phyloP scores from a whole-genome alignment of 2,888 invertebrate genomes.

The Tachystola acroxantha region DNA sequence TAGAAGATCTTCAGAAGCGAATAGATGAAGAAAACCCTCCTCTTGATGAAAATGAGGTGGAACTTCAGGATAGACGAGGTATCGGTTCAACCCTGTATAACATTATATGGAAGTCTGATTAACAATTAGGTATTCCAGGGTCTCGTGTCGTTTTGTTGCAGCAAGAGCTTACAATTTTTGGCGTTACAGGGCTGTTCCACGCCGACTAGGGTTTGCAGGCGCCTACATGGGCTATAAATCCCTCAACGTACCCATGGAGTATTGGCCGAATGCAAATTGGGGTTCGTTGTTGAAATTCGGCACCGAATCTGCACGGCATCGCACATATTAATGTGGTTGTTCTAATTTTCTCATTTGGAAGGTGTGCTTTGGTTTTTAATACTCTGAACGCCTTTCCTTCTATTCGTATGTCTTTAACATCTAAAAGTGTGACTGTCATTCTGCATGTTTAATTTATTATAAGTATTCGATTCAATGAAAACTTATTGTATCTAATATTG shows the following conservation, averaged over 20 bases:
- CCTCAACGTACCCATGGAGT: conserved; percentile 75
- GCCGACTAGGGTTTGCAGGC: conserved; percentile 58
- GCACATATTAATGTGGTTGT: conserved; percentile 29
- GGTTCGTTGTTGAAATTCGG: conserved; percentile 72
- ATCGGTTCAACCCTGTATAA: conserved; percentile 25
- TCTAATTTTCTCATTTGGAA: conserved; percentile 25
- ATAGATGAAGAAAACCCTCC: conserved; percentile 90
- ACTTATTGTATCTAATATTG: background rate
- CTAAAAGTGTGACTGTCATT: conserved; percentile 9
- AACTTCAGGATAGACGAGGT: conserved; percentile 85
- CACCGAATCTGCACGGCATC: conserved; percentile 37
- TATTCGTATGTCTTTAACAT: conserved; percentile 3
- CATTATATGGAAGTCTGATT: conserved; percentile 1
- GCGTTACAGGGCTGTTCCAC: conserved; percentile 73
- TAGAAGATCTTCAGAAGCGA: conserved; percentile 86
- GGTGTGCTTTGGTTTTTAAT: conserved; percentile 9
- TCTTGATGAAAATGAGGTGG: conserved; percentile 81
- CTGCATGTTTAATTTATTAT: conserved; percentile 9
- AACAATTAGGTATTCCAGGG: conserved; percentile 51
- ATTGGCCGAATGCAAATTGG: conserved; percentile 80
- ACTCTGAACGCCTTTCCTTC: conserved; percentile 2
- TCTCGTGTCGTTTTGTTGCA: conserved; percentile 66
- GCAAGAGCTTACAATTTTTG: conserved; percentile 78
- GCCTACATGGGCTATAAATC: conserved; percentile 76
- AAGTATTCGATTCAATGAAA: too few relatives aligned